These are phyloP conservation scores for Eupeodes latifasciatus DNA, from an alignment of 2,888 invertebrate genomes.

Conservation along the genomic window DNA sequence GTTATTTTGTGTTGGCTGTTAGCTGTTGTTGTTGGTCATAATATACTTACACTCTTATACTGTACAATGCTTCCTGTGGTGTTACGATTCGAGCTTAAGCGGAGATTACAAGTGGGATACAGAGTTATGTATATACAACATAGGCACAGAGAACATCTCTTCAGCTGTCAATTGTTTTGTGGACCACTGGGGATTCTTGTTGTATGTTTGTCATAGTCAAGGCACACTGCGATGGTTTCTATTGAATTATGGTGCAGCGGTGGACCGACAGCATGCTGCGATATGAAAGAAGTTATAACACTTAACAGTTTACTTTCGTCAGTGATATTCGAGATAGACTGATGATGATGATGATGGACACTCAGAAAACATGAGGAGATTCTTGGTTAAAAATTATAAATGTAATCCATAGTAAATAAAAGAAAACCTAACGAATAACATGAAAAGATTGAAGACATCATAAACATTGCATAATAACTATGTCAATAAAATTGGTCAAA, in stretches of 20 bases:
- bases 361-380: background rate
- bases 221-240: background rate
- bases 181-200: slow-evolving; percentile 65
- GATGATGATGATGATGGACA: background rate
- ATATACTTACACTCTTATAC: background rate
- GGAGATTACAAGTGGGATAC: slow-evolving; percentile 49
- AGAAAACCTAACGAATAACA: too few relatives aligned
- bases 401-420: background rate
- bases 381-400: background rate
- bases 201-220: slow-evolving; percentile 26
- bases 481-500: too few relatives aligned
- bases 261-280: slow-evolving; percentile 55
- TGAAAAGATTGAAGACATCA: too few relatives aligned
- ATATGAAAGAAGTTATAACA: slow-evolving; percentile 61
- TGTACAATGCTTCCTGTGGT: slow-evolving; percentile 45
- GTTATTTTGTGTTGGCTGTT: slow-evolving; percentile 23
- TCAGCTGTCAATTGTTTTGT: slow-evolving; percentile 65
- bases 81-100: slow-evolving; percentile 56
- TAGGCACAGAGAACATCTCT: slow-evolving; percentile 30
- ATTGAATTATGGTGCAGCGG: slow-evolving; percentile 8
- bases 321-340: slow-evolving; percentile 16
- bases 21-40: slow-evolving; percentile 15
- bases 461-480: too few relatives aligned
- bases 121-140: background rate
- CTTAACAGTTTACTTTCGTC: slow-evolving; percentile 57